Evolutionary conservation across 2,888 invertebrate genomes (phyloP).

Genomic region (Drosophila mayaguana): DNA sequence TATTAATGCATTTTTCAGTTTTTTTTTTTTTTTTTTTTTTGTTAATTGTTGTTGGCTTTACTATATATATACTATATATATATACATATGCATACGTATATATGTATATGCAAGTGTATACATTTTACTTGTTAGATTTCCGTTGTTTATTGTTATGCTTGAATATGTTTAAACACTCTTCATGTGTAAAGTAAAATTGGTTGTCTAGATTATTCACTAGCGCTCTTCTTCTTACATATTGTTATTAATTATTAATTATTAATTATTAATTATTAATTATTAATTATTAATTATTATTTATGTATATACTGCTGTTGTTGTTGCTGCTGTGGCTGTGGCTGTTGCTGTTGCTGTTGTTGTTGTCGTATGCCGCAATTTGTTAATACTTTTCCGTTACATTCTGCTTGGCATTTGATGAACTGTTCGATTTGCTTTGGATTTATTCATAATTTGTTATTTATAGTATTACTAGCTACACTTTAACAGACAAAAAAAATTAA

Average conservation of each 20-base stretch:
- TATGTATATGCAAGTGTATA: neutral
- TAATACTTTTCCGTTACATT: conserved; percentile 47
- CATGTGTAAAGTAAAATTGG: conserved; percentile 63
- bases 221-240: conserved; percentile 8
- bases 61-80: neutral
- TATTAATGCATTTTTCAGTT: conserved; percentile 32
- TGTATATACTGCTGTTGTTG: conserved; percentile 1
- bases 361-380: conserved; percentile 27
- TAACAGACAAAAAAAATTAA: conserved; percentile 61
- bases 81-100: neutral
- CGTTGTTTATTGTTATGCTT: conserved; percentile 43
- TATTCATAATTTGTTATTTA: conserved; percentile 23
- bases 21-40: neutral
- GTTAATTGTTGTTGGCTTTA: conserved; percentile 41
- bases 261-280: conserved; percentile 8
- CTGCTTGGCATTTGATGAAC: conserved; percentile 51
- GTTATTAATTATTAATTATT: conserved; percentile 1
- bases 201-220: conserved; percentile 64
- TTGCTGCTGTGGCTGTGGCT: too few relatives aligned
- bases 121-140: conserved; percentile 9
- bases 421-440: conserved; percentile 22
- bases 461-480: conserved; percentile 58
- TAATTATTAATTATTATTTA: conserved; percentile 14
- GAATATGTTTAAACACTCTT: conserved; percentile 50
- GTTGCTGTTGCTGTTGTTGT: conserved; percentile 3